Base-by-base conservation (phyloP, 2,888 invertebrate genomes). In the Anticlea derivata region DNA sequence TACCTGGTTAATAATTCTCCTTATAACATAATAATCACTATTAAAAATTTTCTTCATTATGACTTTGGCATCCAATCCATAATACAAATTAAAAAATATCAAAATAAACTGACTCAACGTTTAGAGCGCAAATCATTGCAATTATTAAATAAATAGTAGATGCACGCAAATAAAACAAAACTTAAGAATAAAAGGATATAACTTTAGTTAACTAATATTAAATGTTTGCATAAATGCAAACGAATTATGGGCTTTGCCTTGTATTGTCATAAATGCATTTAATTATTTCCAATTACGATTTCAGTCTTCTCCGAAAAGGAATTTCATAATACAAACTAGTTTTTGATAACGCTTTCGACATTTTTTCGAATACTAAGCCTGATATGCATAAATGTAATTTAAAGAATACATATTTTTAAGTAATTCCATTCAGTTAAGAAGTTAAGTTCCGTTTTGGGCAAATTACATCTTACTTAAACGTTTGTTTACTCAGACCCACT, bases 271-370 rank as follows among this genome's bases (percentile, higher is more conserved):
- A 61, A 61, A 58, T 56, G 55, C 61, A 48, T 52, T 13, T 46
- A 23, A 35, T 44, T 8, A 33, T 48, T 53, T 51, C 37, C 45
- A 55, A 48, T 58, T 5, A 38, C 34, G 7, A 41, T 41, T 50
- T 61, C 61, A 61, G 61, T 61, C 61, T 61, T 57, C 47, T 54
- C 33, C 49, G 31, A 50, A 51, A 49, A 41, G 31, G 20, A 53
- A 50, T 48, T 55, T 41, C 3, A 34, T 20, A 26, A 26, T 23
- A 38, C 37, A 37, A 35, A 41, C 13, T 37, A 23, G 35, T 31
- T 27, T 22, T 31, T 22, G 4, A 33, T 23, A 13, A 11, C 8
- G 7, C 6, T 35, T 45, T 22, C n/a, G 7, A n/a, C 8, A 29
- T 37, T 45, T 35, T 7, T 23, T 24, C 40, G 27, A 27, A n/a